Percentiles rank a stretch among this genome's conserved stretches.
phyloP scores from a whole-genome alignment of 2,113 vertebrate genomes.

The Gymnorhina tibicen region DNA sequence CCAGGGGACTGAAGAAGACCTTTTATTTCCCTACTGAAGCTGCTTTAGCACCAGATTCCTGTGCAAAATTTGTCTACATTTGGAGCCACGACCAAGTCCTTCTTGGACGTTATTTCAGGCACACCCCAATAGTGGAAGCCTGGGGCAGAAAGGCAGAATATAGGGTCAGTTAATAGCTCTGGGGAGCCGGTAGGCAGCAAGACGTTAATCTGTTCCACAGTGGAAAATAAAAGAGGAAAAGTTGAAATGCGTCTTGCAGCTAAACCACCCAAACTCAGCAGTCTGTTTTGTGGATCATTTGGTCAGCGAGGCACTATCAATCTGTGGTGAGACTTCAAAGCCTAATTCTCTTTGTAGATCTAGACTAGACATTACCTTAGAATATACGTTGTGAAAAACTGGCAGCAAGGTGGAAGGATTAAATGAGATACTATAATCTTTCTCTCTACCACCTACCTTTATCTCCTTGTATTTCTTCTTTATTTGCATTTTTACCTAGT shows the following conservation, averaged over 20 bases:
- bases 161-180: not conserved
- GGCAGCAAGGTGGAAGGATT: not conserved
- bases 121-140: not conserved
- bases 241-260: fast-evolving
- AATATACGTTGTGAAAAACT: not conserved
- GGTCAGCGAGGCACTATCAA: not conserved
- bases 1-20: not conserved
- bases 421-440: not conserved
- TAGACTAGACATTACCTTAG: not conserved
- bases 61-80: not conserved
- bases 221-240: not conserved
- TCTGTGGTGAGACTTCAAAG: not conserved
- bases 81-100: not conserved
- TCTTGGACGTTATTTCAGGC: not conserved
- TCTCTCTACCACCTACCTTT: not conserved
- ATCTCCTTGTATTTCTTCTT: not conserved
- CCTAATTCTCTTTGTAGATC: not conserved
- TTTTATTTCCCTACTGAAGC: not conserved
- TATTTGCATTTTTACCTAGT: not conserved
- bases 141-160: not conserved
- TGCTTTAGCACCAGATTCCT: not conserved
- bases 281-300: not conserved
- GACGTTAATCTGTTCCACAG: not conserved
- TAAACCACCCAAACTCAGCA: not conserved
- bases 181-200: not conserved